Evolutionary conservation across 2,113 vertebrate species (phyloP).

Genomic region (Anguilla japonica): DNA sequence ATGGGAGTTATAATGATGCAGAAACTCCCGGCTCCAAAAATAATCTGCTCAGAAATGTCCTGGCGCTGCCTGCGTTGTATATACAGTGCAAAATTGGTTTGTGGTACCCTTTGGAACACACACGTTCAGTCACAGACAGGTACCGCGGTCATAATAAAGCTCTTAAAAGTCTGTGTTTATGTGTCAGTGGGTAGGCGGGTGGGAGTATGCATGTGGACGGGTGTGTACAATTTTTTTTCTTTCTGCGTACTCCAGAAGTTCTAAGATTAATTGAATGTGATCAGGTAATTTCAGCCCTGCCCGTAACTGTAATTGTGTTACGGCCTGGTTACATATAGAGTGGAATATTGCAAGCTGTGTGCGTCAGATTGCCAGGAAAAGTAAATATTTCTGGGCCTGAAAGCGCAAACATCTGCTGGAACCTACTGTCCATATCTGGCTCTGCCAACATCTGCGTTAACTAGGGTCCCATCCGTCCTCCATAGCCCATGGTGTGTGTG

Average conservation of each 20-base stretch:
- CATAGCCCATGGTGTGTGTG: not conserved
- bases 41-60: slow-evolving; percentile 66
- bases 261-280: not conserved
- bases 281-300: not conserved
- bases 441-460: no score
- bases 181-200: not conserved
- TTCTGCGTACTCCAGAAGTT: not conserved
- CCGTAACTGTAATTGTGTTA: no score
- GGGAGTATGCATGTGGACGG: not conserved
- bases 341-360: not conserved
- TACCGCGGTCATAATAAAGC: not conserved
- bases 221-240: not conserved
- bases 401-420: no score
- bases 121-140: not conserved
- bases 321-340: not conserved
- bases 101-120: slow-evolving; percentile 21
- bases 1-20: slow-evolving; percentile 67
- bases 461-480: not conserved
- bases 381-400: no score
- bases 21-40: slow-evolving; percentile 60
- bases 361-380: not conserved
- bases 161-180: not conserved
- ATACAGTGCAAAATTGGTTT: slow-evolving; percentile 44
- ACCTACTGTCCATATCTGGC: no score
- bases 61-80: slow-evolving; percentile 48